These are phyloP conservation scores for Hirtodrosophila cameraria DNA, from an alignment of 2,888 invertebrate genomes.

Conservation along the genomic window DNA sequence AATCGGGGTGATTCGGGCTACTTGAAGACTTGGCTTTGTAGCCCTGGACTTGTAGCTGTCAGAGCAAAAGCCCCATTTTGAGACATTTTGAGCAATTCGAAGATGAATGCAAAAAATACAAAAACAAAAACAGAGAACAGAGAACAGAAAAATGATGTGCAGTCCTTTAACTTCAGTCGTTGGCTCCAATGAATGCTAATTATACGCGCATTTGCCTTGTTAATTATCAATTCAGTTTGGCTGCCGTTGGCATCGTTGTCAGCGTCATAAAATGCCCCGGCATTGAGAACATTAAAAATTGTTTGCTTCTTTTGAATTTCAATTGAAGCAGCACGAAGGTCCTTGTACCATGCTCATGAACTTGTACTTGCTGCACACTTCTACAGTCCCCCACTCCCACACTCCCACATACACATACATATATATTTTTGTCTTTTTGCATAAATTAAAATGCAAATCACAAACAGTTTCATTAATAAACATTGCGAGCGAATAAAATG, in stretches of 20 bases:
- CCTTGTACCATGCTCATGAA: conserved; percentile 11
- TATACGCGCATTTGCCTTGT: conserved; percentile 79
- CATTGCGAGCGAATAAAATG: conserved; percentile 74
- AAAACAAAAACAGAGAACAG: background rate
- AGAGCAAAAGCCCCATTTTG: conserved; percentile 10
- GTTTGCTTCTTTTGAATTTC: conserved; percentile 76
- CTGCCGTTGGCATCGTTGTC: conserved; percentile 51
- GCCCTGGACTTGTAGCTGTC: conserved; percentile 45
- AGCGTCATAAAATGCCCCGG: conserved; percentile 69
- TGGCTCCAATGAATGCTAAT: conserved; percentile 77
- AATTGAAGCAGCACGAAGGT: conserved; percentile 49
- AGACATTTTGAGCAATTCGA: conserved; percentile 6
- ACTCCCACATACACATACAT: conserved; percentile 25
- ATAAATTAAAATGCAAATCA: conserved; percentile 82
- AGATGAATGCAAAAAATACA: background rate
- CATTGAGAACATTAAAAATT: conserved; percentile 72
- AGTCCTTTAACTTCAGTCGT: conserved; percentile 11
- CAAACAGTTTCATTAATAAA: conserved; percentile 82
- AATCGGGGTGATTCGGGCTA: conserved; percentile 8
- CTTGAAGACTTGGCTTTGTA: conserved; percentile 2
- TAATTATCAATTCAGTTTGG: conserved; percentile 81
- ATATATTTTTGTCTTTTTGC: conserved; percentile 62
- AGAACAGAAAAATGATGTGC: conserved; percentile 12
- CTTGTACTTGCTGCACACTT: conserved; percentile 5
- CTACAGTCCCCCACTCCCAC: conserved; percentile 10